Base-by-base conservation (phyloP, 2,888 invertebrate species). In the Ecliptopera silaceata region DNA sequence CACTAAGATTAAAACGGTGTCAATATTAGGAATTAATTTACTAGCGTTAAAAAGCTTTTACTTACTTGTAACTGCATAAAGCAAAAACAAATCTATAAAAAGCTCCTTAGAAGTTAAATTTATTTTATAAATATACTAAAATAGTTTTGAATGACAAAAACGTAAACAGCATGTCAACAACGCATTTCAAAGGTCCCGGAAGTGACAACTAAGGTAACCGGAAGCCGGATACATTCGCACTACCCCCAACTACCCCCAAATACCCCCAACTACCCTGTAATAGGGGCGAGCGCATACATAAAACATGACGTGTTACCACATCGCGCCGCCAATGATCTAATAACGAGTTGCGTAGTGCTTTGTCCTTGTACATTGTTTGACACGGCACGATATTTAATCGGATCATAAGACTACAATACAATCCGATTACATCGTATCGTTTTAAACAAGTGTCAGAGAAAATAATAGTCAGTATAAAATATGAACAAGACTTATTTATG, bases 321-420 rank as follows among this genome's bases (percentile, higher is more conserved):
- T 75, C 80, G 77, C 78, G 74, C 71, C 66, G 61, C 71, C 82
- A 80, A 84, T 85, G 86, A 88, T 88, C 88, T 86, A 88, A 88
- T 87, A 86, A 87, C 79, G 77, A 67, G 71, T 72, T 83, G 84
- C 80, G 82, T 84, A 78, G 80, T 75, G 72, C 45, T 59, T 52
- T 20, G 29, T 48, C n/a, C 0, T 65, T 57, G 15, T 53, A 31
- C 83, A 67, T 58, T 77, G 62, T 58, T 20, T 0, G 0, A 1
- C 3, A 66, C 69, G 74, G 26, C 12, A 76, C 67, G 72, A 47
- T 15, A 41, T 45, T 44, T 48, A 32, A 8, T 4, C 42, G 42
- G 42, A 51, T 4, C 22, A 26, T 6, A 26, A 1, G 8, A 26
- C 22, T 4, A 22, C 4, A 22, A 22, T 22, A 22, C 22, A 22